Evolutionary conservation across 2,797 vertebrate genomes (phyloP).

Genomic region (Xenops minutus): DNA sequence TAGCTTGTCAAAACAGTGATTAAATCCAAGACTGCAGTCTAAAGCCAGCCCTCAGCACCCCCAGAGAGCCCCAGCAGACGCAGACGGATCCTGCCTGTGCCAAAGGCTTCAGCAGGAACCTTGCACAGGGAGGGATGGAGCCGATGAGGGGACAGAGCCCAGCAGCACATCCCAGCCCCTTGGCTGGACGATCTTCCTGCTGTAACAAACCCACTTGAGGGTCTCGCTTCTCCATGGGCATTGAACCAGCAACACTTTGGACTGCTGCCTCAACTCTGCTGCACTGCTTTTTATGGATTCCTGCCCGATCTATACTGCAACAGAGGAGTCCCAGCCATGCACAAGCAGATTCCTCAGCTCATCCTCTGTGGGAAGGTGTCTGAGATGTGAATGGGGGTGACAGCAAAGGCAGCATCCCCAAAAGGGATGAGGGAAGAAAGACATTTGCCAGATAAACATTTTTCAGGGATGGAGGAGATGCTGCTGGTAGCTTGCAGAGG

Average conservation of each 20-base stretch:
- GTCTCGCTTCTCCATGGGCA: rapidly evolving
- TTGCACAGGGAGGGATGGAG: neutral
- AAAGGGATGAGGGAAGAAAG: neutral
- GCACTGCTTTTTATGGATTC: neutral
- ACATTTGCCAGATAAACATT: neutral
- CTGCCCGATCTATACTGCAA: neutral
- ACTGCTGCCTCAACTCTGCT: neutral
- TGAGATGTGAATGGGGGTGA: neutral
- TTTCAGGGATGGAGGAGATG: neutral
- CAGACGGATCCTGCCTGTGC: neutral
- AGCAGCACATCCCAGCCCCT: neutral
- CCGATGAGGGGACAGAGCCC: neutral
- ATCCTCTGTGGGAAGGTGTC: neutral
- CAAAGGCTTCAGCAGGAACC: neutral
- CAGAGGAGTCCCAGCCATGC: neutral
- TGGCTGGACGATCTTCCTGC: rapidly evolving
- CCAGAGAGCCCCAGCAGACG: neutral
- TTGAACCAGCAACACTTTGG: neutral
- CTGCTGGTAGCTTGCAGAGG: neutral
- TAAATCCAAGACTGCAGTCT: neutral
- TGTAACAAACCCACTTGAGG: neutral
- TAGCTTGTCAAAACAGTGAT: neutral
- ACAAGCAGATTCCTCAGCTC: neutral
- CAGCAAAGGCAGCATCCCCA: neutral
- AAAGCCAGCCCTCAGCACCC: neutral